phyloP scores from a whole-genome alignment of 2,888 invertebrate species.

The Meganola albula region DNA sequence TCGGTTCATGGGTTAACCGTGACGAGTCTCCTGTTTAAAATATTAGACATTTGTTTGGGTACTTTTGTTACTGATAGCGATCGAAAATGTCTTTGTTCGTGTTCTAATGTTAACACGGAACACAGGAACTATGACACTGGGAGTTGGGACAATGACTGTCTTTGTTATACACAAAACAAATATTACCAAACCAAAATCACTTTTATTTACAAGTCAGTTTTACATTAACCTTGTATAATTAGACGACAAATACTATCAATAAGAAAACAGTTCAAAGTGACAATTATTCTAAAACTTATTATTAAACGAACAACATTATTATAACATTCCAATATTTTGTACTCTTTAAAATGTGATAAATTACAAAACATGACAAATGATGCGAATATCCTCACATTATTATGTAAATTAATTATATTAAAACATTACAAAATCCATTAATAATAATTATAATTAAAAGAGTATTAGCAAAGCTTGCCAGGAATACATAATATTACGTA shows the following conservation, averaged over 20 bases:
- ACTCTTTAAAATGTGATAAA: constrained; percentile 77
- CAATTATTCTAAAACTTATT: constrained; percentile 72
- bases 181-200: constrained; percentile 73
- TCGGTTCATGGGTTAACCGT: too few relatives aligned
- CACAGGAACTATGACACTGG: too few relatives aligned
- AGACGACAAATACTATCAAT: constrained; percentile 67
- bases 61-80: too few relatives aligned
- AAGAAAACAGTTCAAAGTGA: constrained; percentile 63
- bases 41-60: too few relatives aligned
- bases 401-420: constrained; percentile 73
- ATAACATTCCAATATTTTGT: constrained; percentile 77
- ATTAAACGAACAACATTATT: constrained; percentile 72
- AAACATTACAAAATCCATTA: constrained; percentile 74
- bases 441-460: constrained; percentile 68
- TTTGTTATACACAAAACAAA: background rate
- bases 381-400: constrained; percentile 66
- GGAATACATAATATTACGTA: constrained; percentile 53
- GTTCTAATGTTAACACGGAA: too few relatives aligned
- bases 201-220: constrained; percentile 72
- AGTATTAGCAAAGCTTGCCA: constrained; percentile 63
- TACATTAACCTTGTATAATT: constrained; percentile 69
- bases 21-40: too few relatives aligned
- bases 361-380: constrained; percentile 69
- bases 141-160: background rate
- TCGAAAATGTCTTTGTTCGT: too few relatives aligned